These are phyloP conservation scores for Pangasius krempfi DNA, from an alignment of 2,797 vertebrate species.

Conservation along the genomic window DNA sequence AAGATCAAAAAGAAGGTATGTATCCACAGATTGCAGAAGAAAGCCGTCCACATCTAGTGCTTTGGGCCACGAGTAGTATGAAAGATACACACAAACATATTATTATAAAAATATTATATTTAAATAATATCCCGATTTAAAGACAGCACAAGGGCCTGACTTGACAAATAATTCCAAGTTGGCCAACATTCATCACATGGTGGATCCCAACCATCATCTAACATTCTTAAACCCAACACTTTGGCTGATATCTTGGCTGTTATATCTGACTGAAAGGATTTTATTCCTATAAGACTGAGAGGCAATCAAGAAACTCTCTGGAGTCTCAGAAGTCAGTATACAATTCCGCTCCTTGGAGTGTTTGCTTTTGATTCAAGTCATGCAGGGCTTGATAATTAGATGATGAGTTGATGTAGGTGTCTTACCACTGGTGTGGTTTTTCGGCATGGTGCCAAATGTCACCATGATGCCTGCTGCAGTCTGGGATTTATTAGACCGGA, in stretches of 20 bases:
- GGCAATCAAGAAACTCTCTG: neutral
- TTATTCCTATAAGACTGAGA: neutral
- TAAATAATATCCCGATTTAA: constrained; percentile 23
- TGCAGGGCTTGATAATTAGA: neutral
- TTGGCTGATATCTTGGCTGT: constrained; percentile 32
- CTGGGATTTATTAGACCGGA: neutral
- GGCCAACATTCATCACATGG: constrained; percentile 43
- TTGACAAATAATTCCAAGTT: constrained; percentile 33
- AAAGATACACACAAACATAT: neutral
- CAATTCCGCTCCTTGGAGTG: neutral
- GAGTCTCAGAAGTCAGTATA: constrained; percentile 21
- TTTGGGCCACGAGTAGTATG: constrained; percentile 19
- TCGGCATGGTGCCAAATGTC: neutral
- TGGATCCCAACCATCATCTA: neutral
- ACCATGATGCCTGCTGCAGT: neutral
- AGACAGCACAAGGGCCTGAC: constrained; percentile 37
- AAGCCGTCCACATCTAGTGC: neutral
- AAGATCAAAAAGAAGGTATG: constrained; percentile 17
- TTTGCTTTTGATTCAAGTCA: neutral
- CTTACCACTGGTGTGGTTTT: neutral
- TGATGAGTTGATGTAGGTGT: neutral
- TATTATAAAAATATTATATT: neutral
- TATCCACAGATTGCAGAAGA: neutral
- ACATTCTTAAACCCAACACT: neutral
- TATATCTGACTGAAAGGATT: constrained; percentile 17